Evolutionary conservation across 2,888 invertebrate genomes (phyloP).

Genomic region (Lochmaea capreae): DNA sequence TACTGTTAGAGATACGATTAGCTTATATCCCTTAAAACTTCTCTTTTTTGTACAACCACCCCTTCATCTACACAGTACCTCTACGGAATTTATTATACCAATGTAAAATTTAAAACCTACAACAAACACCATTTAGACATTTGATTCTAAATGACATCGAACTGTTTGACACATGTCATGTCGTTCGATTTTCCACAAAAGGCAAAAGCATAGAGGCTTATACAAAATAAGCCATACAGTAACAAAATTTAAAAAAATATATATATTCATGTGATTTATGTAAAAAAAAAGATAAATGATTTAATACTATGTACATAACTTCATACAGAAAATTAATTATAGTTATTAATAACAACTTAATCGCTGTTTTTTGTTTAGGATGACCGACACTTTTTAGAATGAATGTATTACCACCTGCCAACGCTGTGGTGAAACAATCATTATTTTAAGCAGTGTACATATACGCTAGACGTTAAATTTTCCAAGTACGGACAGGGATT

Average conservation of each 20-base stretch:
- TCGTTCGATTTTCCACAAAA: slow-evolving; percentile 9
- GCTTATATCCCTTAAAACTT: slow-evolving; percentile 54
- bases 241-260: no score
- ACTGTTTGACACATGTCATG: slow-evolving; percentile 35
- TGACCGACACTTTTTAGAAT: no score
- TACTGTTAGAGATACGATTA: slow-evolving; percentile 48
- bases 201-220: slow-evolving; percentile 18
- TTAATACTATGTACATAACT: background rate
- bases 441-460: no score
- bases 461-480: no score
- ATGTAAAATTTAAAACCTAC: slow-evolving; percentile 42
- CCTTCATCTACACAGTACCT: slow-evolving; percentile 62
- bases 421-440: no score
- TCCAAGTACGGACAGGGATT: no score
- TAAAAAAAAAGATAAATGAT: background rate
- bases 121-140: slow-evolving; percentile 7
- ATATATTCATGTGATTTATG: no score
- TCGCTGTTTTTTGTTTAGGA: no score
- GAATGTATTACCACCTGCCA: no score
- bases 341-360: no score
- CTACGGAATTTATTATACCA: slow-evolving; percentile 56
- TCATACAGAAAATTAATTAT: background rate
- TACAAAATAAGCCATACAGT: background rate
- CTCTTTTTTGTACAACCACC: slow-evolving; percentile 64
- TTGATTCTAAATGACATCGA: slow-evolving; percentile 21